Evolutionary conservation across 2,888 invertebrate species (phyloP), one percentile per base, ranked within the genome.

Genomic region (Prionchulus punctatus): DNA sequence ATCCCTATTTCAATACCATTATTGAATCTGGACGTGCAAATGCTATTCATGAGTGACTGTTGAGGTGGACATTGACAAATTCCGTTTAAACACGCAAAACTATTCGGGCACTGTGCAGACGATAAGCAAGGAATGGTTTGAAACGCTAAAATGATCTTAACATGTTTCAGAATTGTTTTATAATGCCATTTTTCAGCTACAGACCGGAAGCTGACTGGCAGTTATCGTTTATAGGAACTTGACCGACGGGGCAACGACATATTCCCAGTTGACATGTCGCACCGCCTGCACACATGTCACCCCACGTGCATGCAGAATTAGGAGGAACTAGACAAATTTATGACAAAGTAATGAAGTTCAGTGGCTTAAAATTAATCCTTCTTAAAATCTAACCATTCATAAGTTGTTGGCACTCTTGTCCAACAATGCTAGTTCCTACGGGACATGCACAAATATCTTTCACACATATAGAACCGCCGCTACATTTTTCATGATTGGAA

Each of bases 31-130:
- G 18, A 7, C 18, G 36, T 18, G 36, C 36, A 36, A 12, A 18
- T 36, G 12, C n/a, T n/a, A 12, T 36, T 36, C 36, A 18, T 12
- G 18, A 36, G 12, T 18, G 36, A 36, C 18, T 36, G 36, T 36
- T 7, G 53, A 42, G 54, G 52, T 21, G 26, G 30, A 31, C 68
- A 68, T 25, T 60, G 47, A 57, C 68, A 69, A 4, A 61, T 51
- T 12, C 65, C 63, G 15, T 62, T 58, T 0, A 53, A 18, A 43
- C 57, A 57, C 2, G 30, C 53, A n/a, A 43, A 45, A 7, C 57
- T 43, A 27, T 48, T 53, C 1, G 53, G 21, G 28, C 57, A 57
- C 2, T 30, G 45, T 15, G 42, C 50, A 2, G 23, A 18, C 4
- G 28, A 15, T 18, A 21, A 25, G 48, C 57, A 57, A 2, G 43